phyloP scores from a whole-genome alignment of 2,888 invertebrate species.

The Pheosia gnoma region DNA sequence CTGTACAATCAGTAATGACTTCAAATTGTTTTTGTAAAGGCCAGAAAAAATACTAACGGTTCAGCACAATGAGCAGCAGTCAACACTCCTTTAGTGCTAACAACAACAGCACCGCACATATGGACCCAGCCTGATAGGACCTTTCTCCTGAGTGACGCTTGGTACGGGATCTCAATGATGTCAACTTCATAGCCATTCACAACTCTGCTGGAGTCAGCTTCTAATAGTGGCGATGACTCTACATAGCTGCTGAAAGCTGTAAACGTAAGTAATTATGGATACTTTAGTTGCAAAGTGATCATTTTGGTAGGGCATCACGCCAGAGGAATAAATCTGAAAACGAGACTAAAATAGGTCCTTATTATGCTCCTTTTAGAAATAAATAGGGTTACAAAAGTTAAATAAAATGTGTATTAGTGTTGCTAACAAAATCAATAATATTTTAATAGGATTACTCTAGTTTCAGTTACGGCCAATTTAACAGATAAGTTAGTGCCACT shows the following conservation, averaged over 20 bases:
- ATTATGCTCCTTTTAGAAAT: too few species aligned
- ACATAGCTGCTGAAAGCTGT: slow-evolving; percentile 33
- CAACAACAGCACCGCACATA: slow-evolving; percentile 69
- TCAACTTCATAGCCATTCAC: slow-evolving; percentile 75
- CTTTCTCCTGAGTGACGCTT: slow-evolving; percentile 60
- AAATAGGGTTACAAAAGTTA: too few species aligned
- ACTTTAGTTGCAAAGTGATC: neutral
- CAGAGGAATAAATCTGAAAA: too few species aligned
- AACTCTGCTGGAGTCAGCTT: slow-evolving; percentile 51
- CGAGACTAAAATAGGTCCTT: too few species aligned
- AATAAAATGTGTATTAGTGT: too few species aligned
- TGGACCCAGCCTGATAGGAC: slow-evolving; percentile 59
- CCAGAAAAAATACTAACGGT: slow-evolving; percentile 44
- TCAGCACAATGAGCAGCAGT: slow-evolving; percentile 75
- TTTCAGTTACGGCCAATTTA: too few species aligned
- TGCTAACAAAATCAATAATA: too few species aligned
- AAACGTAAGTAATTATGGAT: neutral
- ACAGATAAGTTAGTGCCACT: too few species aligned
- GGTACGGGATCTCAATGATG: slow-evolving; percentile 72
- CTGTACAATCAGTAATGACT: too few species aligned
- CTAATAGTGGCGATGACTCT: slow-evolving; percentile 32
- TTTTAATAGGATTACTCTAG: too few species aligned
- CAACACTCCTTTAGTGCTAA: slow-evolving; percentile 54
- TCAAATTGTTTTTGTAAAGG: neutral
- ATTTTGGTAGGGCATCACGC: too few species aligned